phyloP scores from a whole-genome alignment of 2,888 invertebrate species.

The Balanococcus diminutus region DNA sequence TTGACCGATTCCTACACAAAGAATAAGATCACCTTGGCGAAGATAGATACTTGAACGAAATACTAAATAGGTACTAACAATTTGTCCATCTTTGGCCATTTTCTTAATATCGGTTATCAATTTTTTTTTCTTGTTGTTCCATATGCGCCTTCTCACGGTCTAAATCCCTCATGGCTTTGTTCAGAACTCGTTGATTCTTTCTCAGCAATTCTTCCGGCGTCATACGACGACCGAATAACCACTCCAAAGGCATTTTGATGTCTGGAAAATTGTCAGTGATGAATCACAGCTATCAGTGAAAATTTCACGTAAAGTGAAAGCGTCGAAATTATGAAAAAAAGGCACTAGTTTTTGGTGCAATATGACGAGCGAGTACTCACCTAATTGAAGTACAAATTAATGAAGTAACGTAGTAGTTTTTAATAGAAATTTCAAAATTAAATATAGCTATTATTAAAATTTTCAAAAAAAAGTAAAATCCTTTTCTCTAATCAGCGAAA shows the following conservation, averaged over 20 bases:
- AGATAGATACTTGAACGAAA: slow-evolving; percentile 35
- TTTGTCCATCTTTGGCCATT: slow-evolving; percentile 98
- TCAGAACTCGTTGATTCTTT: slow-evolving; percentile 96
- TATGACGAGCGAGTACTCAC: background rate
- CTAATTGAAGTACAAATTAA: background rate
- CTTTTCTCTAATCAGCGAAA: too few relatives aligned
- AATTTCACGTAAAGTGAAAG: background rate
- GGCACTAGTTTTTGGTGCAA: background rate
- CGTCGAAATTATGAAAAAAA: background rate
- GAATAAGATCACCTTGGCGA: slow-evolving; percentile 47
- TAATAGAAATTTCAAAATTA: background rate
- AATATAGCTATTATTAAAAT: background rate
- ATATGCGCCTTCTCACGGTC: slow-evolving; percentile 92
- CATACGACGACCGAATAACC: slow-evolving; percentile 94
- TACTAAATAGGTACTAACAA: slow-evolving; percentile 71
- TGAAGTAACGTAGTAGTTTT: background rate
- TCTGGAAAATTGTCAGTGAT: background rate
- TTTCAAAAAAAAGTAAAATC: background rate
- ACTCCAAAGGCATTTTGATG: slow-evolving; percentile 69
- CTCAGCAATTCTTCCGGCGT: slow-evolving; percentile 97
- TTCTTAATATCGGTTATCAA: slow-evolving; percentile 98
- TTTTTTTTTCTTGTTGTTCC: slow-evolving; percentile 99
- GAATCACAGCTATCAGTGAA: background rate
- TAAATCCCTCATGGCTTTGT: slow-evolving; percentile 97
- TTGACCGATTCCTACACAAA: slow-evolving; percentile 90